Base-by-base conservation (phyloP, 2,113 vertebrate species). In the Murina feae region DNA sequence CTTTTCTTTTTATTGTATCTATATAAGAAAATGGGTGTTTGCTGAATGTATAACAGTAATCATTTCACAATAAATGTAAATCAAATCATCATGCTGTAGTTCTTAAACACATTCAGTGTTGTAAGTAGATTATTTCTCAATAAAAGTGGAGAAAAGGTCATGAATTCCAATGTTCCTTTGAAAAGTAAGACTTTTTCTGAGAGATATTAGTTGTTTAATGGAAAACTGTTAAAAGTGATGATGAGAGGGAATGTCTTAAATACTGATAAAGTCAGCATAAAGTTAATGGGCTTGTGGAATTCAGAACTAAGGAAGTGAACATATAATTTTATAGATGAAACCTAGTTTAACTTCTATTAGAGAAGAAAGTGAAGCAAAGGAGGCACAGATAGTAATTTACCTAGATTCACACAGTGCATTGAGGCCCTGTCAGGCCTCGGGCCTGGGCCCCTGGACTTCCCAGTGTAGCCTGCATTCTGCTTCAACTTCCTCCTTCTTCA, bases 151-250 rank as follows among this genome's bases (percentile, higher is more conserved):
- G 32, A 32, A 42, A 32, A 25, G 7, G 18, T 55, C 37, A 16
- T 79, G 30, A 44, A 51, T 25, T 84, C 17, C n/a, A 58, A 13
- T 0, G 7, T 66, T 76, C 78, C 68, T 39, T 71, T 47, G 32
- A 44, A 89, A 80, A 91, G 60, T 55, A 69, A 60, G 21, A 44
- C 60, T 28, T 74, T 84, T 86, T 76, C 35, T 23, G 42, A 75
- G 1, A 78, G 18, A 39, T 78, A 18, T 85, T 80, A 9, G 6
- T 32, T 86, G 6, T 79, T 71, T 35, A 53, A 60, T 80, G 21
- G 17, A 68, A 39, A 51, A 7, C 63, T n/a, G 18, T 49, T 83
- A 47, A 81, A 18, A 55, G 4, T 55, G 18, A 42, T 51, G 75
- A 78, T 6, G 58, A 63, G 2, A 39, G 5, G 13, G 11, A 47